phyloP scores from a whole-genome alignment of 2,113 vertebrate genomes.

The Heptranchias perlo region DNA sequence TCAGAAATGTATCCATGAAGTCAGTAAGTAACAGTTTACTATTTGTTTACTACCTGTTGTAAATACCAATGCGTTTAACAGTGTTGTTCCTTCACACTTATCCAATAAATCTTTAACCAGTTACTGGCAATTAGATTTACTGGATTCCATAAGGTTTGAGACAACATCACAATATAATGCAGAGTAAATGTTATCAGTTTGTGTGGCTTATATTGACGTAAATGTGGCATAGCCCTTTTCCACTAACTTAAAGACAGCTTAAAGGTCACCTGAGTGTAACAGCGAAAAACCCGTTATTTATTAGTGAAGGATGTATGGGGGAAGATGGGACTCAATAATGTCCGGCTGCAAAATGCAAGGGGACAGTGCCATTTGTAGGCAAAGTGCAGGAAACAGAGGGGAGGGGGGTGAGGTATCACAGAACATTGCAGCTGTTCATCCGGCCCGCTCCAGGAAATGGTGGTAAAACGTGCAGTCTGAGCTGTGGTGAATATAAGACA shows the following conservation, averaged over 20 bases:
- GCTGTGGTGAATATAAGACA: constrained; percentile 44
- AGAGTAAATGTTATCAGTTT: constrained; percentile 1
- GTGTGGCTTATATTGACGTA: constrained; percentile 39
- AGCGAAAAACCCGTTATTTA: constrained; percentile 32
- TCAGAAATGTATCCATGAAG: not conserved
- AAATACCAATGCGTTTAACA: not conserved
- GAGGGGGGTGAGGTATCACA: not conserved
- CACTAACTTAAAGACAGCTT: not conserved
- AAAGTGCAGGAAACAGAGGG: constrained; percentile 26
- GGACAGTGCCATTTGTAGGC: not conserved
- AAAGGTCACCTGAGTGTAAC: constrained; percentile 37
- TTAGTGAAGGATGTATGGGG: not conserved
- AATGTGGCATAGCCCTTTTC: constrained; percentile 9
- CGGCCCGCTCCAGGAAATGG: constrained; percentile 41
- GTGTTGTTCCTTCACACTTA: not conserved
- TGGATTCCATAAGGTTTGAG: constrained; percentile 14
- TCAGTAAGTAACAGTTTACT: not conserved
- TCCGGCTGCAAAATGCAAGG: not conserved
- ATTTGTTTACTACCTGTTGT: not conserved
- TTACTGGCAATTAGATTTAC: not conserved
- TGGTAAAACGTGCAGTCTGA: constrained; percentile 37
- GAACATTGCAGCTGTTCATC: constrained; percentile 39
- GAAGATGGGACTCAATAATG: not conserved
- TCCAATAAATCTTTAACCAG: not conserved
- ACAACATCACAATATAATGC: not conserved